Conservation (phyloP, 2,797 vertebrate genomes). For the Brotula barbata region DNA sequence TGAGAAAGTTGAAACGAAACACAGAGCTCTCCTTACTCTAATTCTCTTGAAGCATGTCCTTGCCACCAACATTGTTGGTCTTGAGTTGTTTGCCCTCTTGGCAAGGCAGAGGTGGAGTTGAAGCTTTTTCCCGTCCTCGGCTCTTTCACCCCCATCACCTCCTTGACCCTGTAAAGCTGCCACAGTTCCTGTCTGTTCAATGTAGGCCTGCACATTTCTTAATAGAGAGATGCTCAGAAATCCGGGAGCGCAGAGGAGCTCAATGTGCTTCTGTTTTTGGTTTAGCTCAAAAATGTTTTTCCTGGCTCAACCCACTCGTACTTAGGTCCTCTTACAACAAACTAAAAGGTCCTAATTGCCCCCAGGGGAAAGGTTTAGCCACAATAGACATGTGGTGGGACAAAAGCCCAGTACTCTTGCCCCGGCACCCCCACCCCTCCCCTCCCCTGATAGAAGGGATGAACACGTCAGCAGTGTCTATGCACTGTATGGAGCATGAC, state of each 20-base stretch:
- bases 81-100: conserved; percentile 73
- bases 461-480: conserved; percentile 84
- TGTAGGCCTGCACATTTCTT: conserved; percentile 82
- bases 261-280: conserved; percentile 95
- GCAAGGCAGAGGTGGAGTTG: conserved; percentile 57
- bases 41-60: conserved; percentile 60
- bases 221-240: conserved; percentile 89
- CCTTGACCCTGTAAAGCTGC: conserved; percentile 77
- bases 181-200: conserved; percentile 84
- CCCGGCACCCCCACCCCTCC: conserved; percentile 41
- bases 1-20: conserved; percentile 64
- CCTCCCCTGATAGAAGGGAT: conserved; percentile 86
- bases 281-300: conserved; percentile 95
- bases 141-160: conserved; percentile 64
- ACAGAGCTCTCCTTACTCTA: conserved; percentile 62
- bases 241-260: conserved; percentile 75
- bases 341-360: conserved; percentile 93
- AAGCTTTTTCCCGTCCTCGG: conserved; percentile 31
- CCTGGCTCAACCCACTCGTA: conserved; percentile 89
- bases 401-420: conserved; percentile 87
- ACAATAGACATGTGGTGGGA: conserved; percentile 92
- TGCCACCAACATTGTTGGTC: conserved; percentile 74
- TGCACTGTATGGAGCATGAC: conserved; percentile 68
- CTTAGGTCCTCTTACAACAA: conserved; percentile 97
- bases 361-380: conserved; percentile 89